Conservation (phyloP, 2,797 vertebrate species). For the Onychomys leucogaster region DNA sequence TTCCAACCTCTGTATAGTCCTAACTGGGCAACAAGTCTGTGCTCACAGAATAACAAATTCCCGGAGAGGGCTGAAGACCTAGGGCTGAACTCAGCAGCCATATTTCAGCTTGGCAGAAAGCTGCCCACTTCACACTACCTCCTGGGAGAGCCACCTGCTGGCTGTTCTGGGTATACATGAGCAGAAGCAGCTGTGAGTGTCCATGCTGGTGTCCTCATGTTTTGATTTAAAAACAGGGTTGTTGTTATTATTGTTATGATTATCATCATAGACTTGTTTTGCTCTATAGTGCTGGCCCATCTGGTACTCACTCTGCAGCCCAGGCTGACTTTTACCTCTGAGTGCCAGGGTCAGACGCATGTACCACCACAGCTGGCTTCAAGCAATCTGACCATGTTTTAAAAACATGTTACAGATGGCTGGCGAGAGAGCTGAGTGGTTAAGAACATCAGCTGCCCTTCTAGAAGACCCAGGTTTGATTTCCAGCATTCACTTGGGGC, state of each 20-base stretch:
- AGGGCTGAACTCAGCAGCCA: not conserved
- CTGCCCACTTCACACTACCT: not conserved
- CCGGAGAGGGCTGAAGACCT: not conserved
- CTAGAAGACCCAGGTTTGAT: not conserved
- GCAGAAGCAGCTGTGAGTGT: not conserved
- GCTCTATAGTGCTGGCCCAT: not conserved
- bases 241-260: not conserved
- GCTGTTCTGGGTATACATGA: not conserved
- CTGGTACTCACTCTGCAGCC: not conserved
- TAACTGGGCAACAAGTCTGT: not conserved
- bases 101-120: not conserved
- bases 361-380: not conserved
- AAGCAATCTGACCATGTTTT: not conserved
- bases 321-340: not conserved
- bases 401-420: not conserved
- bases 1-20: not conserved
- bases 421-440: not conserved
- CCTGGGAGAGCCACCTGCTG: not conserved
- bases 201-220: fast-evolving
- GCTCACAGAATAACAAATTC: not conserved
- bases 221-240: not conserved
- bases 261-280: not conserved
- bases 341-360: not conserved
- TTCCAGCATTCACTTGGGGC: too few relatives aligned
- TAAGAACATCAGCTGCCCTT: not conserved